Base-by-base conservation (phyloP, 2,888 invertebrate genomes). In the Tridacna gigas region DNA sequence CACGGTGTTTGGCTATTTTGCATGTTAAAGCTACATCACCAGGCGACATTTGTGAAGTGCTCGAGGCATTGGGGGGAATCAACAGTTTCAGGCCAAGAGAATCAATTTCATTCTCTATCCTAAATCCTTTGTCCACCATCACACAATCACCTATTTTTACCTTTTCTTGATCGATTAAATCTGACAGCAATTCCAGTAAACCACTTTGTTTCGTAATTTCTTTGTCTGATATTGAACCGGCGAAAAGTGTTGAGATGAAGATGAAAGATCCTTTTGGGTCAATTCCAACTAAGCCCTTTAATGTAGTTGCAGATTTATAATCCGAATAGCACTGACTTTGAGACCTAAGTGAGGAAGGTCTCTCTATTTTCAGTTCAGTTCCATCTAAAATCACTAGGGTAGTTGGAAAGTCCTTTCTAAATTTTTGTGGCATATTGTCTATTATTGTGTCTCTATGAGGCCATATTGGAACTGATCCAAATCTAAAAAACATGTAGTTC, bases 231-330 rank as follows among this genome's bases (percentile, higher is more conserved):
- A n/a, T n/a, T 18, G 75, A 65, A 7, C 82, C 88, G 15, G 86
- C 51, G 61, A 28, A 75, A 18, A 79, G 18, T 66, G 66, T 79
- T 37, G 79, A 79, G 4, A 80, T 74, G 71, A 83, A 85, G 28
- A 82, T 80, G 15, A 87, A 78, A 2, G 87, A 89, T 12, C 86
- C 87, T 45, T 81, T 67, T 20, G 81, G 87, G 74, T 89, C 87
- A 48, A 80, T 74, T 25, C 83, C 82, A 25, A 86, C 81, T 2
- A 87, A 51, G 13, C 77, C 77, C 61, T 87, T 89, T 26, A 89
- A 51, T 56, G 87, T 86, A 20, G 80, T 87, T n/a, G 63, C 22
- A n/a, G 84, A n/a, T n/a, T n/a, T n/a, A n/a, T n/a, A n/a, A n/a
- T n/a, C n/a, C n/a, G n/a, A n/a, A n/a, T n/a, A n/a, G n/a, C n/a